These are phyloP conservation scores for Spongilla lacustris DNA, from an alignment of 37 sponge, comb jelly and placozoan genomes.

Conservation along the genomic window DNA sequence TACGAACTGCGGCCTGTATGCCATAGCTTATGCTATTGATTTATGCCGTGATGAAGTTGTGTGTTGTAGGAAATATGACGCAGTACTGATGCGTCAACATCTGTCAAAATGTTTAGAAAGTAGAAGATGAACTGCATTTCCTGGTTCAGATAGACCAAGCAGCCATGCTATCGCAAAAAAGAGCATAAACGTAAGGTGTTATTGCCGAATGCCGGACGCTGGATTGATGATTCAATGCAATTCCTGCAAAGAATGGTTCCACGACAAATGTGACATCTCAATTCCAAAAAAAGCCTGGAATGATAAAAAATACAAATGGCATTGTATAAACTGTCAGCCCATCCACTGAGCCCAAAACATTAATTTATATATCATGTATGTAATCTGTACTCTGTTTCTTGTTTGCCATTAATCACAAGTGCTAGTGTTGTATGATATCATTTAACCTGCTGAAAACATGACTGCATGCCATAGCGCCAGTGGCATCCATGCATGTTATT, in stretches of 20 bases:
- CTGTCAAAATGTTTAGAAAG: slow-evolving; percentile 1
- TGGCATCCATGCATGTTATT: too few species aligned
- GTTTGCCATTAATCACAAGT: too few species aligned
- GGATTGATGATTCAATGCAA: neutral
- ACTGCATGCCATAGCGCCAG: too few species aligned
- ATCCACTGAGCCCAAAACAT: too few species aligned
- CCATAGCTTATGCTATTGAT: neutral
- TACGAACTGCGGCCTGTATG: neutral
- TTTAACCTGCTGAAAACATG: too few species aligned
- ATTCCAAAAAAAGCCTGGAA: neutral
- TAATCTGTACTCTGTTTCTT: too few species aligned
- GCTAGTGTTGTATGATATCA: too few species aligned
- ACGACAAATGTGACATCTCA: neutral
- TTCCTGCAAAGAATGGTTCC: neutral
- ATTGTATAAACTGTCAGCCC: too few species aligned
- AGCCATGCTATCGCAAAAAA: neutral
- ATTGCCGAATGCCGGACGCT: neutral
- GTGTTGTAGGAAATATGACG: neutral
- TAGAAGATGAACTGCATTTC: neutral
- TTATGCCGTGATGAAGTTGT: neutral
- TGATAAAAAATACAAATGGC: too few species aligned
- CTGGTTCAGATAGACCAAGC: neutral
- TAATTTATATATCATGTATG: too few species aligned
- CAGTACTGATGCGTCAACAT: slow-evolving; percentile 1
- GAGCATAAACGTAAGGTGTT: neutral